phyloP scores from a whole-genome alignment of 2,113 vertebrate species.

The human region GRCh38 chr2:226356501-226357000 shows the following conservation, averaged over 20 bases:
- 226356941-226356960: neutral
- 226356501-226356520: neutral
- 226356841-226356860: neutral
- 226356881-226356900: neutral
- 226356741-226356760: neutral
- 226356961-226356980: neutral
- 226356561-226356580: neutral
- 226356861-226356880: neutral
- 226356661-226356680: conserved; percentile 13
- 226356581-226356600: neutral
- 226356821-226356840: neutral
- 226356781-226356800: neutral
- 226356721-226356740: neutral
- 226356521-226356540: neutral
- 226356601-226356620: conserved; percentile 11
- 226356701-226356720: neutral
- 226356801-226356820: neutral
- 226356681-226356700: neutral
- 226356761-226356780: neutral
- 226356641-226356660: conserved; percentile 29
- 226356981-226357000: conserved; percentile 6
- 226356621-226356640: conserved; percentile 31
- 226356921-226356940: neutral
- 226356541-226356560: neutral
- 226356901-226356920: neutral